Base-by-base conservation (phyloP, 2,113 vertebrate genomes). In the Perca schrenkii region DNA sequence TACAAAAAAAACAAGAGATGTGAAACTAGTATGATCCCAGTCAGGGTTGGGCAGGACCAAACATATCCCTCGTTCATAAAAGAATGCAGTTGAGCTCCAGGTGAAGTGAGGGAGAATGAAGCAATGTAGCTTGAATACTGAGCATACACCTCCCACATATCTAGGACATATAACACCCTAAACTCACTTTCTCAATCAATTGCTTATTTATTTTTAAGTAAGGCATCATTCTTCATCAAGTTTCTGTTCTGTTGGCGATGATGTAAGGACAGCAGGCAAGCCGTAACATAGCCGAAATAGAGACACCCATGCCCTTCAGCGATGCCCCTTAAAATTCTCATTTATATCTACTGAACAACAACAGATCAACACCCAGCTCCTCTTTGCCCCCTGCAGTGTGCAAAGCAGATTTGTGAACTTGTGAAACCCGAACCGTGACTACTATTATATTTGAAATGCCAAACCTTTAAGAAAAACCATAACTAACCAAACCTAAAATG, bases 41-140 rank as follows among this genome's bases (percentile, higher is more conserved):
- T 82, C 47, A 66, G 78, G 49, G 63, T 49, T 67, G 77, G 91
- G 67, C 85, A 88, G 88, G 91, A 91, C 91, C 78, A 73, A 92
- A 91, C 86, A 11, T 65, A 91, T 90, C 83, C 80, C 85, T 74
- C 71, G 21, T 67, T 84, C 64, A 77, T 84, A 54, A 87, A 91
- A 85, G 86, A 88, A 92, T 88, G 81, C 67, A 61, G 60, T 49
- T 10, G 63, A 73, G 69, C 63, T 77, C 19, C 2, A 71, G 53
- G 63, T 66, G 62, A 86, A 54, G 40, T 17, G 25, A 74, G 21
- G 13, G 14, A 56, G 56, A 90, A 54, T 86, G 64, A 84, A 81
- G 62, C 58, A 74, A 74, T 0, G 60, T 53, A 57, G 66, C 77
- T 13, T 31, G 25, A 61, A 65, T 31, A 25, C 8, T 60, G 49